Evolutionary conservation across 2,113 vertebrate species (phyloP).

Genomic region (Neolamprologus kungweensis): DNA sequence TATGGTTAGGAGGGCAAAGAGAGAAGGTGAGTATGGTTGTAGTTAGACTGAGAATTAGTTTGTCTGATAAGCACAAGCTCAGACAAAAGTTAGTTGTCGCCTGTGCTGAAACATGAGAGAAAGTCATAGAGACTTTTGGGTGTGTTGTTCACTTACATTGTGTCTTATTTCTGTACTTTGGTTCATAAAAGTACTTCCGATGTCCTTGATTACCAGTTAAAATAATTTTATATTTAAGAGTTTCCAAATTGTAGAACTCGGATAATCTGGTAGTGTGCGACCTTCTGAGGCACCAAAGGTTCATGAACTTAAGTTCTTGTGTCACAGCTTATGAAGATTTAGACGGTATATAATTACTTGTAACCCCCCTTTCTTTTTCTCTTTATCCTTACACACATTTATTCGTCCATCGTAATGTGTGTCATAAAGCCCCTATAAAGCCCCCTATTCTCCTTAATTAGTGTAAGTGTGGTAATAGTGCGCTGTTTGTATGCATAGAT

Average conservation of each 20-base stretch:
- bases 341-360: background rate
- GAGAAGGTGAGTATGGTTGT: background rate
- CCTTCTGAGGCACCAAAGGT: background rate
- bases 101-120: background rate
- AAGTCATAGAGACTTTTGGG: background rate
- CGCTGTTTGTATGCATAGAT: constrained; percentile 23
- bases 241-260: background rate
- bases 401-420: constrained; percentile 8
- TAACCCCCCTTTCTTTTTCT: background rate
- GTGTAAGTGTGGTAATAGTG: constrained; percentile 40
- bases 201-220: background rate
- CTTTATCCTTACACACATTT: background rate
- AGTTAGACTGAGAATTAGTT: background rate
- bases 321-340: background rate
- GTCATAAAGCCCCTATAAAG: constrained; percentile 11
- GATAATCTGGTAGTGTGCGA: background rate
- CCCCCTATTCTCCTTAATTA: constrained; percentile 9
- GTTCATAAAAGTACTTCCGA: constrained; percentile 1
- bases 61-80: background rate
- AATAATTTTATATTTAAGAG: background rate
- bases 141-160: background rate
- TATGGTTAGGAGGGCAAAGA: background rate
- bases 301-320: background rate
- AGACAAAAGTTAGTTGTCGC: background rate
- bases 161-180: background rate